phyloP scores from a whole-genome alignment of 2,888 invertebrate species.

The Maniola hyperantus region DNA sequence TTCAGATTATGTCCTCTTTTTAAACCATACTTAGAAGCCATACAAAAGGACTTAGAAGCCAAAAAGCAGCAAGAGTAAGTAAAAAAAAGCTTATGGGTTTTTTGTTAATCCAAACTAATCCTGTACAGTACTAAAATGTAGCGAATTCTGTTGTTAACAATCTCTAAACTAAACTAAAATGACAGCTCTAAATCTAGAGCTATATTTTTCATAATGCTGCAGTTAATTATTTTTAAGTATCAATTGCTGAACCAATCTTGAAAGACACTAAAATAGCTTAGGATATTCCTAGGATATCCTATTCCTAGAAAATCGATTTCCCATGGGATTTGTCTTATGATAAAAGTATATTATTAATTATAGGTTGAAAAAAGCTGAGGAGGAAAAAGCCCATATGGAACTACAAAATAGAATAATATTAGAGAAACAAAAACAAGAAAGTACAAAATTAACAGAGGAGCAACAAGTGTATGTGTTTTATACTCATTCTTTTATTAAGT shows the following conservation, averaged over 20 bases:
- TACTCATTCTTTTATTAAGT: not conserved
- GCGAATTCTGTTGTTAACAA: too few species aligned
- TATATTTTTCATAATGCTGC: too few species aligned
- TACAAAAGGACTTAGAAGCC: slow-evolving; percentile 93
- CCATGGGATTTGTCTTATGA: not conserved
- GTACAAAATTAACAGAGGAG: slow-evolving; percentile 84
- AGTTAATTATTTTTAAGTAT: too few species aligned
- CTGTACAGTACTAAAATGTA: too few species aligned
- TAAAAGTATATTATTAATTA: slow-evolving; percentile 28
- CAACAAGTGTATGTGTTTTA: slow-evolving; percentile 79
- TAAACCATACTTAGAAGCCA: slow-evolving; percentile 94
- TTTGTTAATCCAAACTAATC: not conserved
- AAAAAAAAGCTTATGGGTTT: slow-evolving; percentile 9
- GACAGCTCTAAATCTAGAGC: too few species aligned
- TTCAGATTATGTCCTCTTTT: slow-evolving; percentile 92
- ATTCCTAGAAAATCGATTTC: too few species aligned
- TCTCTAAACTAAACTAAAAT: too few species aligned
- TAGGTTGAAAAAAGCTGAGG: slow-evolving; percentile 79
- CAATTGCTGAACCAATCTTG: too few species aligned
- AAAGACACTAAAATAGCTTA: too few species aligned
- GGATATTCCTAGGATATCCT: too few species aligned
- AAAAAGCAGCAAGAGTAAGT: slow-evolving; percentile 82
- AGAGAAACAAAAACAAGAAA: slow-evolving; percentile 85
- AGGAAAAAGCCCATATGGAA: slow-evolving; percentile 80
- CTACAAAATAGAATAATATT: slow-evolving; percentile 83